These are phyloP conservation scores for Allolobophora icterica DNA, from an alignment of 2,888 invertebrate genomes.

Conservation along the genomic window DNA sequence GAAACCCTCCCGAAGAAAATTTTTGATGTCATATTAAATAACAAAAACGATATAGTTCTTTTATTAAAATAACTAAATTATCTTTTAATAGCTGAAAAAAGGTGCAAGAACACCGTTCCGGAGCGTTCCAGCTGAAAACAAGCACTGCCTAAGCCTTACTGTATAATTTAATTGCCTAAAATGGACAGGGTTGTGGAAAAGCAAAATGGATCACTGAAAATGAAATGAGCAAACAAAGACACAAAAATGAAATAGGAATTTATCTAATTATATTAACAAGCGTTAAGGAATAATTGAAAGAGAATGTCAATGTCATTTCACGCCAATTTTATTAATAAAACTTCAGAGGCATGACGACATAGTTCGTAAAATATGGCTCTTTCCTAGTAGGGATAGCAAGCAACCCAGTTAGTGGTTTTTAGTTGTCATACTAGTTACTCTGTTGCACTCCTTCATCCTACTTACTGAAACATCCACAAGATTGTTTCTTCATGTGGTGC, in stretches of 20 bases:
- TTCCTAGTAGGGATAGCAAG: background rate
- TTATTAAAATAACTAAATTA: too few species aligned
- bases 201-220: background rate
- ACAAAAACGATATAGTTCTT: too few species aligned
- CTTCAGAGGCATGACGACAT: slow-evolving; percentile 8
- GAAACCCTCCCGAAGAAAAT: too few species aligned
- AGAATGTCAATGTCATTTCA: background rate
- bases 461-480: too few species aligned
- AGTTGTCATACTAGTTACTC: too few species aligned
- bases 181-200: background rate
- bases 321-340: background rate
- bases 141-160: too few species aligned
- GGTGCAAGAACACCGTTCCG: too few species aligned
- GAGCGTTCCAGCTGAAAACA: too few species aligned
- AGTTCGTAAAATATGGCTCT: background rate
- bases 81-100: too few species aligned
- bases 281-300: background rate
- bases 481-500: too few species aligned
- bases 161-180: background rate
- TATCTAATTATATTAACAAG: background rate
- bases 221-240: background rate
- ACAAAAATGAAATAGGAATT: background rate
- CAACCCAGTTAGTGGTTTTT: background rate
- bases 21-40: too few species aligned
- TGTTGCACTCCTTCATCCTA: too few species aligned